Evolutionary conservation across 2,888 invertebrate genomes (phyloP).

Genomic region (Brachynemurus nebulosus): DNA sequence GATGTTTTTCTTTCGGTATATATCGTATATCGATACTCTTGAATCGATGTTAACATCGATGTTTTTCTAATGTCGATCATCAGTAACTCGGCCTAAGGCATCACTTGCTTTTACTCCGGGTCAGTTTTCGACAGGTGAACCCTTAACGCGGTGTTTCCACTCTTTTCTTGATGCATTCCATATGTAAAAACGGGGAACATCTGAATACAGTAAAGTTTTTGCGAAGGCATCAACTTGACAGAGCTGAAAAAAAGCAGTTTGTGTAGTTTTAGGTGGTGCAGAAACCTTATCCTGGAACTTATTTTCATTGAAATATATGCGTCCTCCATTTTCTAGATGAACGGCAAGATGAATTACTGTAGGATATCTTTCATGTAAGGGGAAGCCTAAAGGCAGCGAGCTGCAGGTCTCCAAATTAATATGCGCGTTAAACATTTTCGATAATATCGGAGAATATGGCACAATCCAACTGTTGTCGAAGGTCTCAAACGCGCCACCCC

Average conservation of each 20-base stretch:
- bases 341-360: neutral
- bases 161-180: constrained; percentile 14
- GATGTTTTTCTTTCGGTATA: too few relatives aligned
- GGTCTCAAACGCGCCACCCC: neutral
- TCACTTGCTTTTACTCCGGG: constrained; percentile 16
- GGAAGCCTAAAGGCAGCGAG: neutral
- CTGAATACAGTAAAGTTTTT: constrained; percentile 15
- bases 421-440: too few relatives aligned
- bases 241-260: constrained; percentile 19
- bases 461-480: neutral
- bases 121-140: constrained; percentile 13
- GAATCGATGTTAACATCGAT: too few relatives aligned
- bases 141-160: constrained; percentile 17
- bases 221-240: constrained; percentile 15
- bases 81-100: constrained; percentile 12
- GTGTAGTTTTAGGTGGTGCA: constrained; percentile 21
- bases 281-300: constrained; percentile 13
- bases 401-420: too few relatives aligned
- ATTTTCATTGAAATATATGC: neutral
- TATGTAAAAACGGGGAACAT: constrained; percentile 16
- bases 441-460: too few relatives aligned
- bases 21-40: too few relatives aligned
- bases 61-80: too few relatives aligned
- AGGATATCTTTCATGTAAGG: neutral
- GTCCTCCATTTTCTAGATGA: neutral